phyloP scores from a whole-genome alignment of 1,140 invertebrate species.

The Drosophila ironensis region DNA sequence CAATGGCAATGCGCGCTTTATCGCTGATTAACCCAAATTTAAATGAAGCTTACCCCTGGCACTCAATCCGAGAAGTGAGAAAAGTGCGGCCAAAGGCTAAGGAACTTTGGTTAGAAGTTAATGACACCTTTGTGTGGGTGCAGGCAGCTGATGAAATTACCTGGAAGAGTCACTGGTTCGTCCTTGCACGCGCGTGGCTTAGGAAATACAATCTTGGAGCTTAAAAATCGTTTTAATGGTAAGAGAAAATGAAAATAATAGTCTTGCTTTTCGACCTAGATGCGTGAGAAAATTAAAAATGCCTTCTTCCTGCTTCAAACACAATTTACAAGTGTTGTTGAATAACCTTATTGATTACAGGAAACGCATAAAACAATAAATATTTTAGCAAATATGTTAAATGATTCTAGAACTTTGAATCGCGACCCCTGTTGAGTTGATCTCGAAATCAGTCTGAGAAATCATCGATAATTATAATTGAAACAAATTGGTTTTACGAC shows the following conservation, averaged over 20 bases:
- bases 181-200: too few relatives aligned
- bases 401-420: slow-evolving; percentile 6
- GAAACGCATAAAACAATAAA: slow-evolving; percentile 15
- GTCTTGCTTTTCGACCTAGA: too few relatives aligned
- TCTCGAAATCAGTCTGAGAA: not conserved
- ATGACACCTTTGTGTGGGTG: slow-evolving; percentile 48
- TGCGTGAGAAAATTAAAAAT: too few relatives aligned
- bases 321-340: not conserved
- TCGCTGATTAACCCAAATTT: slow-evolving; percentile 74
- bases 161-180: not conserved
- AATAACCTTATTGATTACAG: slow-evolving; percentile 8
- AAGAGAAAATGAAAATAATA: not conserved
- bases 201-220: not conserved
- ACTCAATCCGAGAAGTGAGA: slow-evolving; percentile 17
- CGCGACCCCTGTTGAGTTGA: not conserved
- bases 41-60: slow-evolving; percentile 28
- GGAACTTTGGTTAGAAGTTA: slow-evolving; percentile 58
- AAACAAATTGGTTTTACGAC: slow-evolving; percentile 36
- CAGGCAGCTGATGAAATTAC: slow-evolving; percentile 22
- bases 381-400: not conserved
- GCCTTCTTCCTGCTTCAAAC: too few relatives aligned
- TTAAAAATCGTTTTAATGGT: too few relatives aligned
- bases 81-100: slow-evolving; percentile 41
- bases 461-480: slow-evolving; percentile 31
- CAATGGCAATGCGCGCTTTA: slow-evolving; percentile 69